Evolutionary conservation across 2,888 invertebrate genomes (phyloP), one percentile per base, ranked within the genome.

Genomic region (Drosophila nigricruria): DNA sequence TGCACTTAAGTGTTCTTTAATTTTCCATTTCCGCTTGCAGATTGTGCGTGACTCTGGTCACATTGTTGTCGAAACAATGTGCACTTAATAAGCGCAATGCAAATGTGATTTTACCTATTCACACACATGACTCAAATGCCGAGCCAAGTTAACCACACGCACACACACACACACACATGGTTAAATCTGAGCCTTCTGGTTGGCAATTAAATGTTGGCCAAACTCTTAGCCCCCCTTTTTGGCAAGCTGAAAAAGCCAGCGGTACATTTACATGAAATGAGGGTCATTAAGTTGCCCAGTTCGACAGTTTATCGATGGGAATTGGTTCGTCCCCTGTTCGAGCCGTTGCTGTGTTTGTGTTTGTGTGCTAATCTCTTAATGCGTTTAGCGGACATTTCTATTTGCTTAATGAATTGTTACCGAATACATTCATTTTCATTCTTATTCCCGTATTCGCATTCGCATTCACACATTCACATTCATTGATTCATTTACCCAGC

Each of bases 281-380:
- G 88, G 84, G 85, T 84, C 84, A 84, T 84, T 84, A 82, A 83
- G 88, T 79, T 79, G 81, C 76, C 79, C 82, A 79, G 81, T 81
- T 74, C 57, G 54, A 54, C 70, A 63, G 72, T 77, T 71, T 76
- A 87, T 87, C 84, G 84, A 87, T 79, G 83, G 50, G 77, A 72
- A 25, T 54, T 30, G 47, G 54, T 40, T 36, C 27, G 42, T 47
- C 56, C 59, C 34, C 59, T 34, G 32, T 34, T 61, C 65, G 61
- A 23, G n/a, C 25, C 8, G 36, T 53, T 53, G 36, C n/a, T 52
- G 34, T 47, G 23, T 56, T 89, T 90, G 91, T 92, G 89, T 60
- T 89, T 90, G 91, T 92, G 90, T 92, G 92, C 89, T 92, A 92
- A 92, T 92, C 92, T 88, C 82, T 92, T 92, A 92, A 92, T 92